Conservation (phyloP, 2,888 invertebrate genomes). For the Ichneumoninae sp. region DNA sequence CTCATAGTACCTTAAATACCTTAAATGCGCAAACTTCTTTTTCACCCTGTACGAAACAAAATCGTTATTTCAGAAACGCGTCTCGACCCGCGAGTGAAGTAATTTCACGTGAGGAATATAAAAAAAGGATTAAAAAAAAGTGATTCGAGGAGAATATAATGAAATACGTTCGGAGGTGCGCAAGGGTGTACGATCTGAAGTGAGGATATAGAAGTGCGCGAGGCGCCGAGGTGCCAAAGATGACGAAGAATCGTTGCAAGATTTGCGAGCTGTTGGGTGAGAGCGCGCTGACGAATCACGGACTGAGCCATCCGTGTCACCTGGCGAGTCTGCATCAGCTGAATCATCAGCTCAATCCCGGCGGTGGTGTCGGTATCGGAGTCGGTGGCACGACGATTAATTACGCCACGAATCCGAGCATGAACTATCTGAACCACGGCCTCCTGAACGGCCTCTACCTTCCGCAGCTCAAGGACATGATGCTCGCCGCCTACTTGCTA, state of each 20-base stretch:
- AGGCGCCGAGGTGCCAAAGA: constrained; percentile 59
- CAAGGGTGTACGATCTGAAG: constrained; percentile 59
- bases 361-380: constrained; percentile 64
- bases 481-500: constrained; percentile 88
- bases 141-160: neutral
- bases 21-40: neutral
- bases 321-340: constrained; percentile 77
- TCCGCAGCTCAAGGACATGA: constrained; percentile 88
- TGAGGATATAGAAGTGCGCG: constrained; percentile 56
- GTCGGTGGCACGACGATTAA: constrained; percentile 72
- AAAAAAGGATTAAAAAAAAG: neutral
- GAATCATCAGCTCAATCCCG: constrained; percentile 73
- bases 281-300: constrained; percentile 74
- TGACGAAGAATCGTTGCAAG: constrained; percentile 80
- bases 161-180: neutral
- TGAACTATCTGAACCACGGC: constrained; percentile 76
- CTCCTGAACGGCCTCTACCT: constrained; percentile 84
- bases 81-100: constrained; percentile 28
- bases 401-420: constrained; percentile 71
- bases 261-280: constrained; percentile 80
- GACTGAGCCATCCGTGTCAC: constrained; percentile 79
- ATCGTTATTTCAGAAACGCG: constrained; percentile 49
- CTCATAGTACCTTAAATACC: neutral
- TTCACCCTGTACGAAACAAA: constrained; percentile 18
- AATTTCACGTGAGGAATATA: constrained; percentile 18